Conservation (phyloP, 2,113 vertebrate species). For the Apodemus sylvaticus region DNA sequence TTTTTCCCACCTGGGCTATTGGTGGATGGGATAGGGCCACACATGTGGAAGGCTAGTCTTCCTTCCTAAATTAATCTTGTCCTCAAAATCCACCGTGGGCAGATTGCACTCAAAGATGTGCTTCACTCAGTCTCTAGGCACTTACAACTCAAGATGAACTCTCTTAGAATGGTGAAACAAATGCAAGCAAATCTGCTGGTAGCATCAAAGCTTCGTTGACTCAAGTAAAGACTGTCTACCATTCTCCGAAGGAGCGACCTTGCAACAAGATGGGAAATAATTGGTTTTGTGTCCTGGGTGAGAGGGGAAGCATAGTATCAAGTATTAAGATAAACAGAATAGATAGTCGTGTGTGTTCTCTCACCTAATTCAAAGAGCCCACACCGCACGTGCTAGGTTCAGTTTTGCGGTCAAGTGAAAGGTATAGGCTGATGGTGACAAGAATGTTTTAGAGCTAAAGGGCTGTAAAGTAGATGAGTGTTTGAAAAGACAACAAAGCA, state of each 20-base stretch:
- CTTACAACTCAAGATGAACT: not conserved
- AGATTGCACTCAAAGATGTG: not conserved
- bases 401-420: not conserved
- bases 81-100: not conserved
- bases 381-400: not conserved
- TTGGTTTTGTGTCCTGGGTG: constrained; percentile 1
- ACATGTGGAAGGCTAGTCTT: not conserved
- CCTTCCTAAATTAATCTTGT: too few relatives aligned
- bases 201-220: not conserved
- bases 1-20: not conserved
- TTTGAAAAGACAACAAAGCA: not conserved
- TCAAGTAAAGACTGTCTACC: not conserved
- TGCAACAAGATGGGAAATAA: not conserved
- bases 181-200: not conserved
- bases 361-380: not conserved
- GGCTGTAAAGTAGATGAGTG: not conserved
- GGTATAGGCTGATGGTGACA: not conserved
- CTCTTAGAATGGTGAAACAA: not conserved
- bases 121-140: not conserved
- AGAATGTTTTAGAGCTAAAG: constrained; percentile 19
- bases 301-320: not conserved
- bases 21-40: not conserved
- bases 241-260: not conserved
- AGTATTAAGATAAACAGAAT: constrained; percentile 17
- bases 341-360: not conserved